These are phyloP conservation scores for Speoplatyrhinus poulsoni DNA, from an alignment of 2,113 vertebrate species.

Conservation along the genomic window DNA sequence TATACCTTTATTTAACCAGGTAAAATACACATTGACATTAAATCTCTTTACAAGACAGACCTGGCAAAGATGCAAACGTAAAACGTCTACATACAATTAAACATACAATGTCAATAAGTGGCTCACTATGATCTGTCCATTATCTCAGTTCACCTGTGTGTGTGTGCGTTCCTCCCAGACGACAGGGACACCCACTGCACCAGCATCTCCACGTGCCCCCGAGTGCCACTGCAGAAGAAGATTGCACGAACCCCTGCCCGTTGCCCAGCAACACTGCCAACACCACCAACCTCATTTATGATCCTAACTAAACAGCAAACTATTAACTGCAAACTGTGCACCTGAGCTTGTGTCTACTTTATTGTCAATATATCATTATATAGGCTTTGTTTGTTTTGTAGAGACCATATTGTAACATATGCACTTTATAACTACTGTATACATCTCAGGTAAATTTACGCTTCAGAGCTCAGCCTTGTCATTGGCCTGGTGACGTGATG, in stretches of 20 bases:
- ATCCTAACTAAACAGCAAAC: slow-evolving; percentile 14
- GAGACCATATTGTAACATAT: no score
- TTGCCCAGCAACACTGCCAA: background rate
- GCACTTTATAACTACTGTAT: no score
- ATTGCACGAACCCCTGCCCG: background rate
- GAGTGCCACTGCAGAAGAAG: slow-evolving; percentile 18
- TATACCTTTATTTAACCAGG: no score
- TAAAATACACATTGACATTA: no score
- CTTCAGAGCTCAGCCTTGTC: background rate
- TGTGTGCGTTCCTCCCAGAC: slow-evolving; percentile 28
- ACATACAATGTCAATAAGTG: no score
- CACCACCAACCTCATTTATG: background rate
- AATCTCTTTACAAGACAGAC: no score
- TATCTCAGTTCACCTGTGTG: background rate
- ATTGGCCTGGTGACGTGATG: background rate
- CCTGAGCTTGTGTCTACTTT: background rate
- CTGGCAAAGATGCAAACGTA: no score
- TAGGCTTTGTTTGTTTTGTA: no score
- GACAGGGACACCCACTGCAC: background rate
- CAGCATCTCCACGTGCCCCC: background rate
- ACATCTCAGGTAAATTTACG: background rate
- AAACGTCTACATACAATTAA: no score
- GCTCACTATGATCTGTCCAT: background rate
- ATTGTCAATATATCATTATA: background rate
- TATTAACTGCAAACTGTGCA: slow-evolving; percentile 7